Conservation (phyloP, 2,797 vertebrate genomes). For the Decapterus maruadsi region DNA sequence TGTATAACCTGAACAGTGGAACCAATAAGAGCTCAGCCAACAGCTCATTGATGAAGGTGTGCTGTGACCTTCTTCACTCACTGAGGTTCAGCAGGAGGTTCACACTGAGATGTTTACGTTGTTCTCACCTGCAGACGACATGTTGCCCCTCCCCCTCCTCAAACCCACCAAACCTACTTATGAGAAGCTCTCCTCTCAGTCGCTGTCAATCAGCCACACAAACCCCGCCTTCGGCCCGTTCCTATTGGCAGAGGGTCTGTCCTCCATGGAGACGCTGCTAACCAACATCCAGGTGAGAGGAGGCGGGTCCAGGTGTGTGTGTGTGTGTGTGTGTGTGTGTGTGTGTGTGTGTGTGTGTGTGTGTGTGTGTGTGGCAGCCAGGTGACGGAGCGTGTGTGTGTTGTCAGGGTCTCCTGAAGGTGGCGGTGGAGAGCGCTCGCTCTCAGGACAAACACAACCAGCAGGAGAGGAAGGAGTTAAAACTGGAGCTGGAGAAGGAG, state of each 20-base stretch:
- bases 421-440: slow-evolving; percentile 91
- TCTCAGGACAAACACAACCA: slow-evolving; percentile 92
- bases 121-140: slow-evolving; percentile 43
- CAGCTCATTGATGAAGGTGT: too few relatives aligned
- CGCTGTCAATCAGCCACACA: slow-evolving; percentile 75
- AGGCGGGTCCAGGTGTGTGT: too few relatives aligned
- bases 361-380: too few relatives aligned
- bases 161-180: slow-evolving; percentile 88
- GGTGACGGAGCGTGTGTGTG: too few relatives aligned
- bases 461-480: slow-evolving; percentile 91
- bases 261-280: slow-evolving; percentile 93
- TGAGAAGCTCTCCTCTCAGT: slow-evolving; percentile 89
- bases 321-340: too few relatives aligned
- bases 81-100: too few relatives aligned
- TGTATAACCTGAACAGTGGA: too few relatives aligned
- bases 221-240: slow-evolving; percentile 88
- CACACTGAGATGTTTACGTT: too few relatives aligned
- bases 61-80: too few relatives aligned
- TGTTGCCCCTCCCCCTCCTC: slow-evolving; percentile 89
- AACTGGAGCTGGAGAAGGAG: slow-evolving; percentile 84
- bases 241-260: slow-evolving; percentile 92
- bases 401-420: slow-evolving; percentile 91
- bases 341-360: too few relatives aligned
- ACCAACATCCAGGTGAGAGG: slow-evolving; percentile 93
- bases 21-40: too few relatives aligned